Percentiles rank a stretch among this genome's conserved stretches.
Conservation (phyloP, 2,797 vertebrate species). For the Fundulus diaphanus region DNA sequence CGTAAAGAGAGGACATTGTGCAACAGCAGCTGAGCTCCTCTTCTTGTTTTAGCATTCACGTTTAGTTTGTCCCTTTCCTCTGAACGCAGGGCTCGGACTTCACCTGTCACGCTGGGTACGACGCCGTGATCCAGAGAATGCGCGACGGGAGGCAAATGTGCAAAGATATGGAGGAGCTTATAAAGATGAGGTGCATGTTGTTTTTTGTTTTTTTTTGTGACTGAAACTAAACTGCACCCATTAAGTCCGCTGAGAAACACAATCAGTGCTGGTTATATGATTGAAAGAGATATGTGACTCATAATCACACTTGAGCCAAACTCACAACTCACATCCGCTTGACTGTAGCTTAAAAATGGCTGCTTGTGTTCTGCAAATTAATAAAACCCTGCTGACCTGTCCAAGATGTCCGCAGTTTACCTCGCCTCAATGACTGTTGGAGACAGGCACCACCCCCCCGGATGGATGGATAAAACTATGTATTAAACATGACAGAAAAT, state of each 20-base stretch:
- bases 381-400: no score
- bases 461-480: no score
- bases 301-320: neutral
- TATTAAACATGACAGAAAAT: neutral
- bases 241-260: neutral
- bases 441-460: no score
- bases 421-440: no score
- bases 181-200: conserved; percentile 86
- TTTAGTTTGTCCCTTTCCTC: conserved; percentile 5
- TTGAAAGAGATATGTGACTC: neutral
- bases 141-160: conserved; percentile 91
- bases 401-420: no score
- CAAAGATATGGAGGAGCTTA: conserved; percentile 94
- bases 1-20: conserved; percentile 44
- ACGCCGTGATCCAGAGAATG: conserved; percentile 86
- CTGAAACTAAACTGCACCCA: conserved; percentile 1
- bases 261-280: neutral
- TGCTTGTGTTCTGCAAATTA: neutral
- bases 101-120: conserved; percentile 87
- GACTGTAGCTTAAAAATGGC: neutral
- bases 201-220: neutral
- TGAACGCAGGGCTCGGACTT: conserved; percentile 87
- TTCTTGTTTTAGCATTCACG: conserved; percentile 13
- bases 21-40: conserved; percentile 37
- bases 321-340: neutral